Evolutionary conservation across 37 sponge, comb jelly and placozoan genomes (phyloP).

Genomic region (Tethya wilhelma): DNA sequence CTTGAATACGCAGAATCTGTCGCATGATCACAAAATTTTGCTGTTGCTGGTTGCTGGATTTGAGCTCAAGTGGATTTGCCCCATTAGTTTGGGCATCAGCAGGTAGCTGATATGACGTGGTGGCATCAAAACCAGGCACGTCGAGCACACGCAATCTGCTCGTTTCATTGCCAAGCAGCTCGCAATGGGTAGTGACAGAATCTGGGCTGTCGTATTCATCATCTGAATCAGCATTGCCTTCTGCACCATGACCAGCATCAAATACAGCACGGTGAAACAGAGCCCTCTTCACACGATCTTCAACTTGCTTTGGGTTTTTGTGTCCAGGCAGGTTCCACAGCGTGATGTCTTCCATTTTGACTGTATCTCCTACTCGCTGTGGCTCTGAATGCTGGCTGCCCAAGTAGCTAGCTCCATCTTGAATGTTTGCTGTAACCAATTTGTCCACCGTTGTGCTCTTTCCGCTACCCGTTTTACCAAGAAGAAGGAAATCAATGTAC

Average conservation of each 20-base stretch:
- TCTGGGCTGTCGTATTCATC: background rate
- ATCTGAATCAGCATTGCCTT: background rate
- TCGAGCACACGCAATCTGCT: conserved; percentile 17
- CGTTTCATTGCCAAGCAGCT: conserved; percentile 1
- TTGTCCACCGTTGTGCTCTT: conserved; percentile 48
- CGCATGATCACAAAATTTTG: conserved; percentile 14
- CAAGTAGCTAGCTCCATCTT: background rate
- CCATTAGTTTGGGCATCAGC: conserved; percentile 1
- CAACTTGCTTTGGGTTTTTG: background rate
- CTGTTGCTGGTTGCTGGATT: background rate
- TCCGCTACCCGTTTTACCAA: conserved; percentile 30
- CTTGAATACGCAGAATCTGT: conserved; percentile 20
- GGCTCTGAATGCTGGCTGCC: background rate
- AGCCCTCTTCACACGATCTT: conserved; percentile 1
- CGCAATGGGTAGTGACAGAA: background rate
- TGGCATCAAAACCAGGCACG: conserved; percentile 18
- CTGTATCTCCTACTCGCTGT: background rate
- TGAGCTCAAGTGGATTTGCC: background rate
- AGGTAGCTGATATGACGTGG: background rate
- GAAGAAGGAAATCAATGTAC: conserved; percentile 22
- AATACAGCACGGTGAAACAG: background rate
- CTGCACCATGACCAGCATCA: background rate
- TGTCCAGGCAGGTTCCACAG: background rate
- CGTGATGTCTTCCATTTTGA: background rate
- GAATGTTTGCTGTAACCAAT: background rate